Percentiles rank a stretch among this genome's conserved stretches.
These are phyloP conservation scores for Meliscaeva auricollis DNA, from an alignment of 2,888 invertebrate genomes.

Conservation along the genomic window DNA sequence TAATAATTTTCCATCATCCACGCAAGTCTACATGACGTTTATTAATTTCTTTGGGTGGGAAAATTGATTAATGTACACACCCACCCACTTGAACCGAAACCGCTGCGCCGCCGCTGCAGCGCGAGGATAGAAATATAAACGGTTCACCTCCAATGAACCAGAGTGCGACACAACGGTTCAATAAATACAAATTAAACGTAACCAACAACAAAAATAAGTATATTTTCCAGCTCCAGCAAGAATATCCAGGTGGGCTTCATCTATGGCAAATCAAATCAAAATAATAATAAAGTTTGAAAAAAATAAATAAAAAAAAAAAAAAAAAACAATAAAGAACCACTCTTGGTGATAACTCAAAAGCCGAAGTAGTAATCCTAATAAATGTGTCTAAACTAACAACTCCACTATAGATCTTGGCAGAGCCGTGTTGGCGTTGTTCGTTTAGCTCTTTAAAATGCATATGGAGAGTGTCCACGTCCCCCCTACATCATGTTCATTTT, in stretches of 20 bases:
- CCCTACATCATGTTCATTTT: no score
- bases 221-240: not conserved
- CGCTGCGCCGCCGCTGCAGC: not conserved
- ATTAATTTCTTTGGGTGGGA: slow-evolving; percentile 74
- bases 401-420: slow-evolving; percentile 49
- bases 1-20: slow-evolving; percentile 75
- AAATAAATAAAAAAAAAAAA: not conserved
- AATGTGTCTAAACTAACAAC: slow-evolving; percentile 72
- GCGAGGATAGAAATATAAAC: slow-evolving; percentile 63
- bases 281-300: slow-evolving; percentile 65
- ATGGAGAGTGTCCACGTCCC: slow-evolving; percentile 34
- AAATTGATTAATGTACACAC: slow-evolving; percentile 75
- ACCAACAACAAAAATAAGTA: no score
- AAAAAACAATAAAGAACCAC: slow-evolving; percentile 19
- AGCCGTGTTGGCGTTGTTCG: slow-evolving; percentile 64
- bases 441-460: slow-evolving; percentile 25
- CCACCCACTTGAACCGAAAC: slow-evolving; percentile 52
- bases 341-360: slow-evolving; percentile 69
- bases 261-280: slow-evolving; percentile 74
- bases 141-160: slow-evolving; percentile 69
- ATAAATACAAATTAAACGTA: slow-evolving; percentile 44
- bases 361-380: slow-evolving; percentile 67
- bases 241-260: slow-evolving; percentile 70
- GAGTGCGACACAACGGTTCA: slow-evolving; percentile 52
- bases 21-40: slow-evolving; percentile 73